Percentiles rank a stretch among this genome's conserved stretches.
These are phyloP conservation scores for Melanargia galathea DNA, from an alignment of 2,888 invertebrate genomes.

Conservation along the genomic window DNA sequence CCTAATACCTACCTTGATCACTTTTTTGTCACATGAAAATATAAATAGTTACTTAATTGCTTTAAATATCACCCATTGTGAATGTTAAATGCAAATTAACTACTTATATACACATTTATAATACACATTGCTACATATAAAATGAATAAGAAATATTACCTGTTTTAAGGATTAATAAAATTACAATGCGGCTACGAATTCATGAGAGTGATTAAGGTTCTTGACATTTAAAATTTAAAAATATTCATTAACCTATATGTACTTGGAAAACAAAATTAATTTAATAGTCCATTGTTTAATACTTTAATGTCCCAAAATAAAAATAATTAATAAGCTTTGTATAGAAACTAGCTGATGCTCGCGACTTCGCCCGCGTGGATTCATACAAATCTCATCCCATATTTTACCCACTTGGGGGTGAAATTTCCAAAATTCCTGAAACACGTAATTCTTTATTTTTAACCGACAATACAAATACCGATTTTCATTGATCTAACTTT, in stretches of 20 bases:
- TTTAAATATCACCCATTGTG: neutral
- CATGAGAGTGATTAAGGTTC: constrained; percentile 7
- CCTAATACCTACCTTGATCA: neutral
- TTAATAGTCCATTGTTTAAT: constrained; percentile 5
- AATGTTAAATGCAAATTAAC: neutral
- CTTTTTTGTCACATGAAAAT: constrained; percentile 4
- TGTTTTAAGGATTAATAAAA: constrained; percentile 19
- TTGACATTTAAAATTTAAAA: constrained; percentile 14
- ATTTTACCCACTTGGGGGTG: too few relatives aligned
- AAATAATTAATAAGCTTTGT: neutral
- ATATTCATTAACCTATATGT: neutral
- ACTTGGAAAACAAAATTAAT: neutral
- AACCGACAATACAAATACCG: too few relatives aligned
- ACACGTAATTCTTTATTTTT: too few relatives aligned
- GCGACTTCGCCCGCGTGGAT: too few relatives aligned
- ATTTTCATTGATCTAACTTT: too few relatives aligned
- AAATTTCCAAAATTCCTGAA: too few relatives aligned
- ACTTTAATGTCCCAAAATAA: neutral
- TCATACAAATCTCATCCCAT: too few relatives aligned
- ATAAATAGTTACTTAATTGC: neutral
- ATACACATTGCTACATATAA: neutral
- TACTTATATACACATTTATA: constrained; percentile 4
- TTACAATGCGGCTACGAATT: constrained; percentile 20
- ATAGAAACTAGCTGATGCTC: too few relatives aligned
- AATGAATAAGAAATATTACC: neutral